Conservation (phyloP, 2,888 invertebrate species). For the Lithophane socia region DNA sequence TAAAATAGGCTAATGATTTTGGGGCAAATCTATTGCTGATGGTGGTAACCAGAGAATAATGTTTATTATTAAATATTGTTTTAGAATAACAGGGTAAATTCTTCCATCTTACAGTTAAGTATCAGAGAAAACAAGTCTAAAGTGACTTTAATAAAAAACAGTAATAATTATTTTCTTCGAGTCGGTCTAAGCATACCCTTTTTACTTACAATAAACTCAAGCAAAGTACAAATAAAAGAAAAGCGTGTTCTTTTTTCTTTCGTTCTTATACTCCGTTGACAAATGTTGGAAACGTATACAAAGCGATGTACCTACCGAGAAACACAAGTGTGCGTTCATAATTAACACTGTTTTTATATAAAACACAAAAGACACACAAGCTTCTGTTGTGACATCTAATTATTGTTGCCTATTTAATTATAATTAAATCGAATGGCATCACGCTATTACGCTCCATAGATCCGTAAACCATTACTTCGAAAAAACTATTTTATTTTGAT, state of each 20-base stretch:
- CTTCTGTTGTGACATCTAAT: slow-evolving; percentile 16
- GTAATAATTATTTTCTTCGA: background rate
- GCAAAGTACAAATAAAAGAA: slow-evolving; percentile 5
- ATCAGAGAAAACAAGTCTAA: background rate
- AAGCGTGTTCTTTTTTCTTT: slow-evolving; percentile 10
- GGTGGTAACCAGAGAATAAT: background rate
- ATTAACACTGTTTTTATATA: slow-evolving; percentile 38
- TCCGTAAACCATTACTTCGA: background rate
- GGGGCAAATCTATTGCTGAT: background rate
- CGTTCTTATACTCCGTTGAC: background rate
- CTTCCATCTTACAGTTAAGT: background rate
- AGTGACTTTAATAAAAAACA: background rate
- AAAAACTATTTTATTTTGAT: background rate
- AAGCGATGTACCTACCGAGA: slow-evolving; percentile 14
- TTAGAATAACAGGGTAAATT: background rate
- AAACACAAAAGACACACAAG: slow-evolving; percentile 24
- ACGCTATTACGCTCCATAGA: background rate
- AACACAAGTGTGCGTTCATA: slow-evolving; percentile 11
- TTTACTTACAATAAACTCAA: background rate
- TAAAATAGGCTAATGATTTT: background rate
- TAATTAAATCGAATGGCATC: slow-evolving; percentile 26
- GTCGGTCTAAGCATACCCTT: background rate
- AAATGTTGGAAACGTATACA: slow-evolving; percentile 13
- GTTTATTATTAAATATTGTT: background rate
- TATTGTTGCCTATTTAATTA: slow-evolving; percentile 31